Percentiles rank a stretch among this genome's conserved stretches.
Conservation (phyloP, 2,888 invertebrate species). For the Augochlorella aurata region DNA sequence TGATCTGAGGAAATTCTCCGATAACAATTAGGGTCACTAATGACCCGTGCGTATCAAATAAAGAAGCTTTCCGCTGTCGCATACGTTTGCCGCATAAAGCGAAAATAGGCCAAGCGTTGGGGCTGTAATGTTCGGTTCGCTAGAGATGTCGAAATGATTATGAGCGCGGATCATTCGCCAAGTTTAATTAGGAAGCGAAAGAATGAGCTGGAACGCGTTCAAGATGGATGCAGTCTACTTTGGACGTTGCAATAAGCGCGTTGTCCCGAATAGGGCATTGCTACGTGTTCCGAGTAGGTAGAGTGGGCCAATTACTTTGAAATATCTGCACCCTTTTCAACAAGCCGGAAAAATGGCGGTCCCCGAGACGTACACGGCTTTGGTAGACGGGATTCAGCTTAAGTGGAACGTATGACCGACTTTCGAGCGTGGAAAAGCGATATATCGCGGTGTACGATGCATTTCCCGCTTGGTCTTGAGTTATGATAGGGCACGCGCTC, state of each 20-base stretch:
- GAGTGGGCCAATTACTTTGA: constrained; percentile 16
- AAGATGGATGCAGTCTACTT: neutral
- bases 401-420: constrained; percentile 37
- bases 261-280: neutral
- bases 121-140: too few species aligned
- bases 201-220: neutral
- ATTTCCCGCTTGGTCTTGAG: constrained; percentile 23
- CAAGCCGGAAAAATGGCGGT: constrained; percentile 24
- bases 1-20: too few species aligned
- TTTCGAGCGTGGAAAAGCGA: constrained; percentile 38
- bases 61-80: too few species aligned
- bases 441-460: constrained; percentile 38
- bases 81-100: too few species aligned
- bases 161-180: too few species aligned
- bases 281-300: neutral
- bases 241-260: neutral
- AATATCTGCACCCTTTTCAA: constrained; percentile 19
- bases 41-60: too few species aligned
- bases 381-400: constrained; percentile 29
- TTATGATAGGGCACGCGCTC: constrained; percentile 2
- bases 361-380: neutral
- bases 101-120: too few species aligned
- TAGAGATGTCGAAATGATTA: too few species aligned
- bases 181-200: neutral
- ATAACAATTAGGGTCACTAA: too few species aligned